phyloP scores from a whole-genome alignment of 2,888 invertebrate species.

The Cristatella mucedo region DNA sequence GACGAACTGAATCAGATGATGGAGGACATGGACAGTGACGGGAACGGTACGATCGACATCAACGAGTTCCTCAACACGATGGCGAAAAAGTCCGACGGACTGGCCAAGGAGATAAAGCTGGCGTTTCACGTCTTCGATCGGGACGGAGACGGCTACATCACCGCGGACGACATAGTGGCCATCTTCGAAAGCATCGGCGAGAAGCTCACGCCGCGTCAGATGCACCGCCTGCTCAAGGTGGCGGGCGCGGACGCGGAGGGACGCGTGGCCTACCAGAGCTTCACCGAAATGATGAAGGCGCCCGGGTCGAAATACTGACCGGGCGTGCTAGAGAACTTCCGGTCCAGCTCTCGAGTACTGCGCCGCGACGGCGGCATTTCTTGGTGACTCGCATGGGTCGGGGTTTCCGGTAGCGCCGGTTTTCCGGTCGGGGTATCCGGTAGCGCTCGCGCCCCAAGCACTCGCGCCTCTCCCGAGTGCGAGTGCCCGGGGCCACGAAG shows the following conservation, averaged over 20 bases:
- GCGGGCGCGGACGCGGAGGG: constrained; percentile 7
- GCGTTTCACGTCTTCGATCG: constrained; percentile 29
- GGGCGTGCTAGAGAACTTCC: too few relatives aligned
- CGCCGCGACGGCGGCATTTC: too few relatives aligned
- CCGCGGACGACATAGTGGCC: constrained; percentile 21
- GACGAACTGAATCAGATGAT: constrained; percentile 24
- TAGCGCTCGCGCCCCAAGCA: too few relatives aligned
- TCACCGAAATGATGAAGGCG: constrained; percentile 10
- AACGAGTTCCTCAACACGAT: constrained; percentile 29
- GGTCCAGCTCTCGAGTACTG: too few relatives aligned
- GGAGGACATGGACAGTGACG: constrained; percentile 22
- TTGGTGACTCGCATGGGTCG: too few relatives aligned
- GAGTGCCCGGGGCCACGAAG: too few relatives aligned
- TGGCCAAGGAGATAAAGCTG: constrained; percentile 25
- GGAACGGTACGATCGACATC: constrained; percentile 29
- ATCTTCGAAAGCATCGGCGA: constrained; percentile 24
- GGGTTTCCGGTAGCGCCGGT: too few relatives aligned
- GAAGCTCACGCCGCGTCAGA: constrained; percentile 15
- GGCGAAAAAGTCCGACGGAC: constrained; percentile 17
- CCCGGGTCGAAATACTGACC: too few relatives aligned
- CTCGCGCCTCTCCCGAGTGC: too few relatives aligned
- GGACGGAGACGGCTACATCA: constrained; percentile 27
- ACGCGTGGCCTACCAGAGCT: constrained; percentile 1
- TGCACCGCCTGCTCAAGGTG: constrained; percentile 1
- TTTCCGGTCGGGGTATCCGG: too few relatives aligned